Conservation (phyloP, 2,113 vertebrate species). For the Cheilinus undulatus region DNA sequence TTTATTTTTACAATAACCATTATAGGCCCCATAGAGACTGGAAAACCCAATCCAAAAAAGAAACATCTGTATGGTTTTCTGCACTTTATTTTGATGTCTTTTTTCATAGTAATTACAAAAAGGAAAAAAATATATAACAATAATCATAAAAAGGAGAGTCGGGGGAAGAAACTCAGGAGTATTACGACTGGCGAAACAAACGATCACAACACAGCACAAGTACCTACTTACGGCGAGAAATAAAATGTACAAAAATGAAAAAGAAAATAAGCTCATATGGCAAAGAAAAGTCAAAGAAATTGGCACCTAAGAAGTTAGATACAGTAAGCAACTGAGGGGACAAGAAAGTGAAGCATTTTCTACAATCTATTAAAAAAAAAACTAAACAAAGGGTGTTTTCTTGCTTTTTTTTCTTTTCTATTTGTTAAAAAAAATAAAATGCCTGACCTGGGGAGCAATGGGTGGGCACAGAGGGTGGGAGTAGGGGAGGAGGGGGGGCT, state of each 20-base stretch:
- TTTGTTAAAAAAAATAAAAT: conserved; percentile 84
- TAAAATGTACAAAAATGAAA: conserved; percentile 80
- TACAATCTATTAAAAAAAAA: conserved; percentile 87
- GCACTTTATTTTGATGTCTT: conserved; percentile 82
- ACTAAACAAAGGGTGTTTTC: conserved; percentile 85
- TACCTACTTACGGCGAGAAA: conserved; percentile 89
- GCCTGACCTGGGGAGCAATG: conserved; percentile 82
- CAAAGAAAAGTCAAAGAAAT: conserved; percentile 76
- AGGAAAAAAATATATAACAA: conserved; percentile 87
- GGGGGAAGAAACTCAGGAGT: conserved; percentile 74
- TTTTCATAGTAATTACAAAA: conserved; percentile 93
- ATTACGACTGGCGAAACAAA: conserved; percentile 97
- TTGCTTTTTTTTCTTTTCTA: conserved; percentile 67
- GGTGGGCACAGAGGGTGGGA: conserved; percentile 81
- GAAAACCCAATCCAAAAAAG: conserved; percentile 91
- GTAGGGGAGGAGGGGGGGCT: conserved; percentile 52
- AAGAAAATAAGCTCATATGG: conserved; percentile 75
- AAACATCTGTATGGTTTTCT: conserved; percentile 81
- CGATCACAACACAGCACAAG: conserved; percentile 98
- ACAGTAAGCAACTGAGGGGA: conserved; percentile 93
- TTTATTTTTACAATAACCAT: conserved; percentile 97
- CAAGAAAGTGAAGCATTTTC: conserved; percentile 88
- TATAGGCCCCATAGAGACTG: conserved; percentile 92
- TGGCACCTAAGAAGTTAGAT: conserved; percentile 94
- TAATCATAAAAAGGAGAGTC: conserved; percentile 91